Conservation (phyloP, 2,888 invertebrate species). For the Patella depressa region DNA sequence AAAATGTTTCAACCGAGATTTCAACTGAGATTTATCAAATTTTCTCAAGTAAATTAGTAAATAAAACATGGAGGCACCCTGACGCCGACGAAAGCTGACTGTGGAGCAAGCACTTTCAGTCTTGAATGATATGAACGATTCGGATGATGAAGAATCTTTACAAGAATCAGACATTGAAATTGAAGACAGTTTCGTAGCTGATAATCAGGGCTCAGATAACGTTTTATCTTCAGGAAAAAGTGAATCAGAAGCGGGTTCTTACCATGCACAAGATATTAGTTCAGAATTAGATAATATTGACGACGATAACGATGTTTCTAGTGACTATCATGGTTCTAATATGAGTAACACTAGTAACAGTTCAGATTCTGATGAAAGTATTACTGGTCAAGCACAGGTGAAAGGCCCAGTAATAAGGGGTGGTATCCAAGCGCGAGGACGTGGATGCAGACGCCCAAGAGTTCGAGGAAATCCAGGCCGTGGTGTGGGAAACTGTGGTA, state of each 20-base stretch:
- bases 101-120: neutral
- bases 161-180: neutral
- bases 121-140: constrained; percentile 1
- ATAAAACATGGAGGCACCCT: neutral
- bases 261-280: neutral
- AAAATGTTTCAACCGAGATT: neutral
- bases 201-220: neutral
- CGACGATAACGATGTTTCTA: neutral
- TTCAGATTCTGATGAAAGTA: neutral
- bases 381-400: constrained; percentile 1
- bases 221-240: neutral
- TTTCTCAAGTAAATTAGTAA: neutral
- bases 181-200: neutral
- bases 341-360: neutral
- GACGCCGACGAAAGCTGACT: neutral
- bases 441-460: neutral
- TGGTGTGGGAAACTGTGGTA: neutral
- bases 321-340: neutral
- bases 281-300: neutral
- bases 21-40: neutral
- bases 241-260: neutral
- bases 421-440: neutral
- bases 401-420: neutral
- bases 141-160: neutral
- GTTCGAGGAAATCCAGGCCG: neutral